Base-by-base conservation (phyloP, 2,888 invertebrate genomes). In the Macrophya annulata region DNA sequence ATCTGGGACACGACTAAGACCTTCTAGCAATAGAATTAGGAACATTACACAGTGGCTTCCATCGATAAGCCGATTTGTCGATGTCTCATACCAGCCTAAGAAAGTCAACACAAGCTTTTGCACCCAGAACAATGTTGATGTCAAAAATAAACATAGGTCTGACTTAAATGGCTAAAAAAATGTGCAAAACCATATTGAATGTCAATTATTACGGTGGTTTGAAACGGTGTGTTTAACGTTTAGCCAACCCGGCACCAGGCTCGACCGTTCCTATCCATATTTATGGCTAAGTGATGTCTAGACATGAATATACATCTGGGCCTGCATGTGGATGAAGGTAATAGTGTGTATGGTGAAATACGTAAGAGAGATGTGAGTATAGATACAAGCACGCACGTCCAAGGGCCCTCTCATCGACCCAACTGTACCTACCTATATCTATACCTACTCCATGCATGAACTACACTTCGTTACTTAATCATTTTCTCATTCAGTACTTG, bases 391-490 rank as follows among this genome's bases (percentile, higher is more conserved):
- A 55, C 48, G 77, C 48, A 77, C 51, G 77, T 55, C 77, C 77
- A 37, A 77, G 77, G 77, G 77, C 10, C 10, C 48, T 55, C 31
- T 77, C 77, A 77, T 77, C 77, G 77, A 77, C 77, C 77, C 31
- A 77, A 15, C 51, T 55, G 8, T 71, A 71, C n/a, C 9, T n/a
- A 40, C 40, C 8, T 43, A n/a, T 37, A 8, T 8, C n/a, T 51
- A 48, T 15, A 6, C 17, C 4, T 17, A 31, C 17, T 17, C 43
- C 43, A 43, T 43, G 12, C 51, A 25, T 31, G 43, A 25, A 48
- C 48, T 76, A 51, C 76, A 48, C 76, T 77, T 77, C 77, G 77
- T 77, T 77, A 77, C 77, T 77, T 55, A 77, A 77, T 77, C 77
- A 77, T 77, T 77, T 77, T 77, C 51, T 51, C 77, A 77, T 77